These are phyloP conservation scores for Gambelia wislizenii DNA, from an alignment of 2,797 vertebrate species.

Conservation along the genomic window DNA sequence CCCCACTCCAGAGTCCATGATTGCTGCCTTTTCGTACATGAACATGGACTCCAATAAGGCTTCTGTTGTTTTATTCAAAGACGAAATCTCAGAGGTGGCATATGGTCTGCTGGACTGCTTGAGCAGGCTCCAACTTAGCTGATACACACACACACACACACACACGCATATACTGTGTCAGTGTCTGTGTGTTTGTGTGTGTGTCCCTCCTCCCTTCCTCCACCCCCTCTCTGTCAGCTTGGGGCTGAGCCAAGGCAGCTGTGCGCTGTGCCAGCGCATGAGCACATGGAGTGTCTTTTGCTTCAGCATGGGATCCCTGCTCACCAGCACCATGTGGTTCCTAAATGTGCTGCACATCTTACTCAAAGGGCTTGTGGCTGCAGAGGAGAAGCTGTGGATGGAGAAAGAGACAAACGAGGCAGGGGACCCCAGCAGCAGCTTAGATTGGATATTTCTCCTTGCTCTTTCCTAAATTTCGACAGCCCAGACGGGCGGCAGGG, in stretches of 20 bases:
- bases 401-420: too few relatives aligned
- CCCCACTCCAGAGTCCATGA: too few relatives aligned
- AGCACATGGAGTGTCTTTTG: background rate
- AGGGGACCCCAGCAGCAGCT: background rate
- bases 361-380: background rate
- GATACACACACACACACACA: background rate
- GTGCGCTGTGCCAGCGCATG: background rate
- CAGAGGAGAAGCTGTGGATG: too few relatives aligned
- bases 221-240: background rate
- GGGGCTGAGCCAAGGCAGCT: background rate
- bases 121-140: background rate
- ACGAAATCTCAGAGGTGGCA: background rate
- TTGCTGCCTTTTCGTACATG: background rate
- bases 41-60: too few relatives aligned
- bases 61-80: background rate
- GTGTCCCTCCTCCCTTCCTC: slow-evolving; percentile 27
- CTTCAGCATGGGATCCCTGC: background rate
- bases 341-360: background rate
- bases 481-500: background rate
- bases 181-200: too few relatives aligned
- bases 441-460: background rate
- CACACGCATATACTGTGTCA: background rate
- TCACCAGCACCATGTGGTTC: slow-evolving; percentile 7
- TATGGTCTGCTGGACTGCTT: background rate
- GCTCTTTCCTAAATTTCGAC: background rate